A percentile compares a stretch with the other conserved stretches of the same genome.
Evolutionary conservation across 2,888 invertebrate genomes (phyloP).

Genomic region (Limnephilus marmoratus): DNA sequence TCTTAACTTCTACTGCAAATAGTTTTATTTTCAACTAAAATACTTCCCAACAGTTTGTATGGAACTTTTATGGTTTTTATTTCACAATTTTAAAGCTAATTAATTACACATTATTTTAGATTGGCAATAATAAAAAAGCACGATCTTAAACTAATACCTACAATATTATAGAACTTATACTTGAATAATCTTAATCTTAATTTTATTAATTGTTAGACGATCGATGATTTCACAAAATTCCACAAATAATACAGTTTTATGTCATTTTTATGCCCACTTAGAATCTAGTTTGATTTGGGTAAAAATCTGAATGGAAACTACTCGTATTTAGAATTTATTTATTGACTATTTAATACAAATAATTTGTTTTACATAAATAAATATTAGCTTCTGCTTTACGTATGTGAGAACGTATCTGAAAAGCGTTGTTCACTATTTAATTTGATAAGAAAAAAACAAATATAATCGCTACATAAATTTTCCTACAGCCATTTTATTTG

Average conservation of each 20-base stretch:
- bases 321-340: neutral
- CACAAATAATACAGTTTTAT: neutral
- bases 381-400: neutral
- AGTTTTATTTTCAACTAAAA: conserved; percentile 31
- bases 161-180: neutral
- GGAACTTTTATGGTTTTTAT: conserved; percentile 21
- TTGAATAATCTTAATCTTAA: neutral
- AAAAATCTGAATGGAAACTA: neutral
- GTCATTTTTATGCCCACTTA: neutral
- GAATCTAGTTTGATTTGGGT: neutral
- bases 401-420: neutral
- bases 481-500: neutral
- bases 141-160: neutral
- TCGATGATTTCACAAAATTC: neutral
- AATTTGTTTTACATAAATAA: no score
- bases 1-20: neutral
- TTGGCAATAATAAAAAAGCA: neutral
- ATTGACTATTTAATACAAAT: neutral
- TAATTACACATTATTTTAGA: neutral
- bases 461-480: neutral
- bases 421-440: neutral
- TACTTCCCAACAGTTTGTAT: conserved; percentile 11
- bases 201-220: neutral
- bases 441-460: neutral
- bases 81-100: conserved; percentile 31